Percentiles rank a stretch among this genome's conserved stretches.
phyloP scores from a whole-genome alignment of 2,797 vertebrate species.

The Manis crassicaudata region DNA sequence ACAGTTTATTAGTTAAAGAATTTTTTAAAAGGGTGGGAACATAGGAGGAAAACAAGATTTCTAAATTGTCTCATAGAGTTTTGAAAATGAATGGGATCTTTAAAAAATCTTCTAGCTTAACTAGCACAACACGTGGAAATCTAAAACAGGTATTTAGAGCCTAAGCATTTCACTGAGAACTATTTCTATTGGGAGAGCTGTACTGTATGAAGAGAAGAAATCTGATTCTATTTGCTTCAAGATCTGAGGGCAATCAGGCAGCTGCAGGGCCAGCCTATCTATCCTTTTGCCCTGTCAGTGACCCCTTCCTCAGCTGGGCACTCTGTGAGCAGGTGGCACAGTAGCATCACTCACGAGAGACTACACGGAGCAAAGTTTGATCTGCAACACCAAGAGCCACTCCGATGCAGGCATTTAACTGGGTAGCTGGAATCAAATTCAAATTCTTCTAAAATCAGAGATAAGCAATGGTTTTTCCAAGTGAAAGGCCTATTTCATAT shows the following conservation, averaged over 20 bases:
- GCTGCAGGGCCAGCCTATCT: neutral
- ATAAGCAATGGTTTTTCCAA: neutral
- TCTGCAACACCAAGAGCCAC: neutral
- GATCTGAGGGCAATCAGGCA: neutral
- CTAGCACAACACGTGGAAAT: neutral
- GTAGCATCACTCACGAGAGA: neutral
- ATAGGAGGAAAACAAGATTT: neutral
- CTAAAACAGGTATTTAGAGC: neutral
- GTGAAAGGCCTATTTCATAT: neutral
- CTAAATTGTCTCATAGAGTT: neutral
- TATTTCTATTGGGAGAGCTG: neutral
- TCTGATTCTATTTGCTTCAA: neutral
- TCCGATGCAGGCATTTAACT: neutral
- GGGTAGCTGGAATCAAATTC: slow-evolving; percentile 17
- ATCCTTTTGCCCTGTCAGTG: neutral
- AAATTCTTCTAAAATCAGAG: neutral
- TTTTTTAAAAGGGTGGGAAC: neutral
- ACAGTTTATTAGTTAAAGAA: neutral
- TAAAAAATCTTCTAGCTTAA: neutral
- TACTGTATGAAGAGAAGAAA: neutral
- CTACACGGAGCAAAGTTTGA: neutral
- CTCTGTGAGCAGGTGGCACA: neutral
- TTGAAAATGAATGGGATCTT: neutral
- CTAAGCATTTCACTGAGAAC: neutral
- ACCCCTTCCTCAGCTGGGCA: neutral